Evolutionary conservation across 2,888 invertebrate genomes (phyloP).

Genomic region (Apamea sordens): DNA sequence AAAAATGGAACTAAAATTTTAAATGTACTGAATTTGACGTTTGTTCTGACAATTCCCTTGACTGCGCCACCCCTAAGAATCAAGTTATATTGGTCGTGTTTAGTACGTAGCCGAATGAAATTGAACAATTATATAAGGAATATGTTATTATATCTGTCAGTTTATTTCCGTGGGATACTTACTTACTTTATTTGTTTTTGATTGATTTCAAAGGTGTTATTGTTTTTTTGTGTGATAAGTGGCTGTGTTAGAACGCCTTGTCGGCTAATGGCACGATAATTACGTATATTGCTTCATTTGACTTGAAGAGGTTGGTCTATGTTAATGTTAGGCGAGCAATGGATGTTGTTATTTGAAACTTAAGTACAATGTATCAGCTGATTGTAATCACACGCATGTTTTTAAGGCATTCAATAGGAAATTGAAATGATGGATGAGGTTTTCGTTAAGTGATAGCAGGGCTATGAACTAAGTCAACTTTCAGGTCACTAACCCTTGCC

Average conservation of each 20-base stretch:
- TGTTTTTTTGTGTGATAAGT: constrained; percentile 56
- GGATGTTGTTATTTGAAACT: constrained; percentile 1
- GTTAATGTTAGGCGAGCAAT: not conserved
- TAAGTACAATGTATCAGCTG: constrained; percentile 44
- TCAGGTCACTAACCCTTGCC: constrained; percentile 11
- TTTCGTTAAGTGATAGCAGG: constrained; percentile 16
- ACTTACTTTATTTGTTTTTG: constrained; percentile 59
- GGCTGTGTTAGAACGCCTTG: constrained; percentile 44
- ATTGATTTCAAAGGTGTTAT: constrained; percentile 57
- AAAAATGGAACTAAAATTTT: constrained; percentile 23
- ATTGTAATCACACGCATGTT: constrained; percentile 41
- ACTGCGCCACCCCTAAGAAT: constrained; percentile 15
- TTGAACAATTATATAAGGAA: constrained; percentile 61
- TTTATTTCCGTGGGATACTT: constrained; percentile 62
- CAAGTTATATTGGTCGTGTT: constrained; percentile 5
- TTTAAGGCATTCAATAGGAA: constrained; percentile 31
- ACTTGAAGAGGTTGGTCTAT: not conserved
- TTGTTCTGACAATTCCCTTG: constrained; percentile 19
- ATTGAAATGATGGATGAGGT: constrained; percentile 42
- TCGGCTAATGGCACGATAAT: constrained; percentile 19
- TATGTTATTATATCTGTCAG: constrained; percentile 59
- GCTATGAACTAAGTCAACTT: not conserved
- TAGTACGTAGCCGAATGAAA: constrained; percentile 44
- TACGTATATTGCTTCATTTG: constrained; percentile 29
- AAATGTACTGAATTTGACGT: constrained; percentile 12